Evolutionary conservation across 2,888 invertebrate genomes (phyloP), one percentile per base, ranked within the genome.

Genomic region (Pristionchus exspectatus): DNA sequence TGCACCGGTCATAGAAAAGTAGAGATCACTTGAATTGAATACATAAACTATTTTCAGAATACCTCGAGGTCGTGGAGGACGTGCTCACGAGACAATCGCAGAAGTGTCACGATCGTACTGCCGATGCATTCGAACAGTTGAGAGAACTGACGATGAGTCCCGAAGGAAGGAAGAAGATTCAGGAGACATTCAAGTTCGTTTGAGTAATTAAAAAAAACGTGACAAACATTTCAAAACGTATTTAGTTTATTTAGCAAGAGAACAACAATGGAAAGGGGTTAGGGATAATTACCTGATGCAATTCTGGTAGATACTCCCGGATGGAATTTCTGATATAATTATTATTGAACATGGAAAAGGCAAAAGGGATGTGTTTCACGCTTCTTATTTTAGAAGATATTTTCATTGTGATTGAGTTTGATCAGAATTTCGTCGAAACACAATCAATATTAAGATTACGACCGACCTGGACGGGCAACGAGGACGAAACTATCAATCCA

Each of bases 31-130:
- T 14, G 27, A 30, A 27, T 4, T 72, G 27, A 59, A 16, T 59
- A 18, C 21, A 59, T n/a, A 59, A 59, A 21, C 7, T 30, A 9
- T 30, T 87, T 66, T 14, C 87, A 87, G 87, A 66, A 27, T 87
- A 87, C 66, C 88, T 88, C 74, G 54, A 54, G 30, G 88, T 88
- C 14, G 88, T 88, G 12, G 30, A 88, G 21, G 54, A 54, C 12
- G 88, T 88, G 21, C 1, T 88, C 16, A 18, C 27, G 54, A 54
- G 74, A n/a, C 38, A 27, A 18, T 72, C 50, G 2, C 21, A 72
- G 50, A 27, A 50, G 14, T 88, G 86, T 12, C 3, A 10, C n/a
- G 66, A 86, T 38, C 24, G 84, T 30, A 56, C 56, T 14, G 56
- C 54, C 84, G 84, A 84, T 7, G 84, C 84, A 21, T 84, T 84